Evolutionary conservation across 2,888 invertebrate genomes (phyloP).

Genomic region (Cabera pusaria): DNA sequence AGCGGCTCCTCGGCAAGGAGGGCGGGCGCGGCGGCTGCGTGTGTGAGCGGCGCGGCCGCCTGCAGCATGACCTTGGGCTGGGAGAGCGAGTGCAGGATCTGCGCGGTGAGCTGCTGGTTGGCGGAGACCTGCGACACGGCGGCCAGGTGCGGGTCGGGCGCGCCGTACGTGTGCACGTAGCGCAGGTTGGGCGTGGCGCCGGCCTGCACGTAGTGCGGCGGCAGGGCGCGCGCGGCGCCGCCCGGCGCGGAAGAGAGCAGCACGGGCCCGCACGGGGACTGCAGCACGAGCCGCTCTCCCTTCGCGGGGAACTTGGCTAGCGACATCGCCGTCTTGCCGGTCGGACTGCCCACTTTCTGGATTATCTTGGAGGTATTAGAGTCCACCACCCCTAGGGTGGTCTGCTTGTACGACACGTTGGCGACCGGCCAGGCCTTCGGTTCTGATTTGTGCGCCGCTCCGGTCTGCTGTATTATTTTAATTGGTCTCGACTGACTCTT

Average conservation of each 20-base stretch:
- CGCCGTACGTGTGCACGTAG: slow-evolving; percentile 70
- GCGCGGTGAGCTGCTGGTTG: slow-evolving; percentile 85
- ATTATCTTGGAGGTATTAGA: slow-evolving; percentile 69
- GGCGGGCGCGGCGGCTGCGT: slow-evolving; percentile 35
- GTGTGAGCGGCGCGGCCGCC: slow-evolving; percentile 44
- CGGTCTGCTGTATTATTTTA: slow-evolving; percentile 81
- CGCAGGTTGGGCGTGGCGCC: slow-evolving; percentile 72
- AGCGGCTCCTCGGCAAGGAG: slow-evolving; percentile 50
- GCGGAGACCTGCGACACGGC: slow-evolving; percentile 79
- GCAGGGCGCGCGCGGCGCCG: slow-evolving; percentile 65
- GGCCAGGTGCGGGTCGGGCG: slow-evolving; percentile 61
- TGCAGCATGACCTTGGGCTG: slow-evolving; percentile 72
- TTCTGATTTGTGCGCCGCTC: slow-evolving; percentile 65
- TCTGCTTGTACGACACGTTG: slow-evolving; percentile 66
- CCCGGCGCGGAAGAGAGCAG: slow-evolving; percentile 70
- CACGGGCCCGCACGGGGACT: slow-evolving; percentile 74
- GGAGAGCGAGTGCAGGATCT: slow-evolving; percentile 83
- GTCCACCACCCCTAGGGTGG: slow-evolving; percentile 61
- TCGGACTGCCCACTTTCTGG: slow-evolving; percentile 75
- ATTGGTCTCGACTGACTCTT: slow-evolving; percentile 78
- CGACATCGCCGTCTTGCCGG: slow-evolving; percentile 56
- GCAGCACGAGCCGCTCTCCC: slow-evolving; percentile 69
- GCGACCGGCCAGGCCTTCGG: slow-evolving; percentile 69
- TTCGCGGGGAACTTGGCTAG: slow-evolving; percentile 63
- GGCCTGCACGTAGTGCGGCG: slow-evolving; percentile 76